Conservation (phyloP, 2,797 vertebrate species). For the Pangasius mekongensis region DNA sequence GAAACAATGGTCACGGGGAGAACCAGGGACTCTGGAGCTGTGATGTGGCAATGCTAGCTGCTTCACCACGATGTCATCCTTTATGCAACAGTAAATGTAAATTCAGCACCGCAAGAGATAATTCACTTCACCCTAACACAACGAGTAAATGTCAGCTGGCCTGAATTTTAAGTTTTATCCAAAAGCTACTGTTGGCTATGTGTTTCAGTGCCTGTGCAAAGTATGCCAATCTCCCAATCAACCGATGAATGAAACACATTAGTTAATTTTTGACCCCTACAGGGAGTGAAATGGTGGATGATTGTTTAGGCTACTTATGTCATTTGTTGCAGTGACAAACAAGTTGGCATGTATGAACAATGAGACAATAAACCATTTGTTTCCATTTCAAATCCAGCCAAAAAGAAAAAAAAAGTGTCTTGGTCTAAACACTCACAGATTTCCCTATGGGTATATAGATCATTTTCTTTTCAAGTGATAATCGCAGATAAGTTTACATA, state of each 20-base stretch:
- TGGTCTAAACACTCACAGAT: background rate
- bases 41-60: background rate
- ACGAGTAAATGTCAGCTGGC: background rate
- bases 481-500: background rate
- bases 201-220: background rate
- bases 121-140: background rate
- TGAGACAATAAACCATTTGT: background rate
- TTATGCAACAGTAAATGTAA: background rate
- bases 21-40: background rate
- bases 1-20: background rate
- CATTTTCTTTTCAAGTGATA: background rate
- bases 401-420: background rate
- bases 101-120: background rate
- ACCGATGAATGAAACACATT: slow-evolving; percentile 6
- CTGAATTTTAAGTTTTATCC: background rate
- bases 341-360: slow-evolving; percentile 2
- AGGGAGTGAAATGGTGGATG: slow-evolving; percentile 23
- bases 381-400: background rate
- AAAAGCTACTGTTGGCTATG: background rate
- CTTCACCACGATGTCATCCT: background rate
- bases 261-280: slow-evolving; percentile 53
- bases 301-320: slow-evolving; percentile 31
- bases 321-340: slow-evolving; percentile 33
- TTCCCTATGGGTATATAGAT: background rate
- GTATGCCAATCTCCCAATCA: background rate